A percentile compares a stretch with the other conserved stretches of the same genome.
Evolutionary conservation across 2,797 vertebrate species (phyloP).

Genomic region (Poecilia velifera): DNA sequence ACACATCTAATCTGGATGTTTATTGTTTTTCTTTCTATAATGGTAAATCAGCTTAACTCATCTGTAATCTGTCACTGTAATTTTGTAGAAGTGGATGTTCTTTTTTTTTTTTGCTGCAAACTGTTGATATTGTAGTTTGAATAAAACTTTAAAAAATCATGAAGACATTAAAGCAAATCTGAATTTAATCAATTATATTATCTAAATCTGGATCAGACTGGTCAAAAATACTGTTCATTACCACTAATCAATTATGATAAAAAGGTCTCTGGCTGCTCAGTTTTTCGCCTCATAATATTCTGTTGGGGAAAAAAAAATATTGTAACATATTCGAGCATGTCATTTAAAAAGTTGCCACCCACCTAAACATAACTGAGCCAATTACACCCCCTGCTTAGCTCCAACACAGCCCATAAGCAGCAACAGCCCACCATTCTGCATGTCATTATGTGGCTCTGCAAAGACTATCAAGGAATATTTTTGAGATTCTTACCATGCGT

Average conservation of each 20-base stretch:
- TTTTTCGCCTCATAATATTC: background rate
- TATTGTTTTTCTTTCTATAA: background rate
- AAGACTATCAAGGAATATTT: background rate
- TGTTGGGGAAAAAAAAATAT: background rate
- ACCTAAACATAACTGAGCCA: constrained; percentile 1
- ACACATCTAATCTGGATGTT: constrained; percentile 4
- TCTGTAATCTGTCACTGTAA: background rate
- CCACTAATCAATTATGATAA: background rate
- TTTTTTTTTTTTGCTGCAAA: too few relatives aligned
- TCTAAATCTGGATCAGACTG: background rate
- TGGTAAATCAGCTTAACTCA: background rate
- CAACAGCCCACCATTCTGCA: background rate
- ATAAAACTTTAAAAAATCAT: background rate
- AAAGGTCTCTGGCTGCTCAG: background rate
- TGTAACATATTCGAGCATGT: background rate
- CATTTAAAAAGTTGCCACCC: background rate
- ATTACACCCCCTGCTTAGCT: background rate
- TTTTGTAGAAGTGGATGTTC: background rate
- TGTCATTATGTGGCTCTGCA: background rate
- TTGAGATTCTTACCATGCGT: background rate
- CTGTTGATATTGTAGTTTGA: background rate
- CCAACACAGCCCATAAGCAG: background rate
- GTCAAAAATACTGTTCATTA: background rate
- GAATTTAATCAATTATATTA: background rate
- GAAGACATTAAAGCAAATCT: background rate